Evolutionary conservation across 2,113 vertebrate genomes (phyloP), one percentile per base, ranked within the genome.

Genomic region (Gallinago undulata): DNA sequence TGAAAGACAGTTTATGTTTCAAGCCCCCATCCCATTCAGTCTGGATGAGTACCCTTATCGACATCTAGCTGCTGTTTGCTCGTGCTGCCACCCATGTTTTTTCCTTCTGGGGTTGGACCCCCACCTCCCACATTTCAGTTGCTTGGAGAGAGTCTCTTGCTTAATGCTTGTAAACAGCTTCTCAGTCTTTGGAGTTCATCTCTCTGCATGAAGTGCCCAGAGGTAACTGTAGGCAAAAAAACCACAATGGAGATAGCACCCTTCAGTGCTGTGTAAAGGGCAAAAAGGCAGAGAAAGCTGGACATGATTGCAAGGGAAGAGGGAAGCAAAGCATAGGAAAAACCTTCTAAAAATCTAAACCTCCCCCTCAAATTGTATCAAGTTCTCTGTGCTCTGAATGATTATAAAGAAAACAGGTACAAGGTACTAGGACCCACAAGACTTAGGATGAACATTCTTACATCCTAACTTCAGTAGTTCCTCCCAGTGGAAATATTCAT

Each of bases 271-370:
- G 23, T 67, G 87, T 56, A 57, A 72, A 41, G 62, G 59, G 57
- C 67, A 90, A 63, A 69, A 63, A 82, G 35, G 33, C 48, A 88
- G 53, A 62, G 39, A 68, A 64, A 19, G 55, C 45, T 88, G 41
- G 4, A n/a, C 17, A 13, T 0, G 1, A 22, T 10, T 57, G 3
- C 37, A 62, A 31, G 37, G 87, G 73, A 74, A 82, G 3, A 47
- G 13, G 39, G 31, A 17, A 47, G 13, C 18, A 74, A 86, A n/a
- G 13, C 24, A 14, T 8, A 88, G 24, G 55, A 24, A 82, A 93
- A 70, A 5, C 7, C 3, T 3, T 53, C 25, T 59, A 18, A 68
- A 75, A 51, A 25, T 57, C 8, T 3, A 10, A 39, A 39, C 39
- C 11, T 10, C 5, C 31, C 22, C 7, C 9, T 8, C 8, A 10